Percentiles rank a stretch among this genome's conserved stretches.
Conservation (phyloP, 2,888 invertebrate genomes). For the Tenthredo amoena region DNA sequence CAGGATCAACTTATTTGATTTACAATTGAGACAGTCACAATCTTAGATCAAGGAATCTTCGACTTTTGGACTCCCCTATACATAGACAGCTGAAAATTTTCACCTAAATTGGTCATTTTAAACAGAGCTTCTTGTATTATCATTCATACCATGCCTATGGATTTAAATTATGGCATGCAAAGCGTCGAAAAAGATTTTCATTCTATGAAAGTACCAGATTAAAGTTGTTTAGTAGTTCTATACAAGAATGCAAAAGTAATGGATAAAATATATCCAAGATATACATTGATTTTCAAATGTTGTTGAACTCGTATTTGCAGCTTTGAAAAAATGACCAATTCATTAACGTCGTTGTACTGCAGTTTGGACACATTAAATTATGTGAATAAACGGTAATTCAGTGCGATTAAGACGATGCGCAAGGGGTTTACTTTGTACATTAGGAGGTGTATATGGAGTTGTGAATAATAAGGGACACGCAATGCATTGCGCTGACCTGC, state of each 20-base stretch:
- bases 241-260: slow-evolving; percentile 18
- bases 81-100: slow-evolving; percentile 15
- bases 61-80: slow-evolving; percentile 33
- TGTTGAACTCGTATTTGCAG: not conserved
- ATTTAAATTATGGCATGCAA: slow-evolving; percentile 25
- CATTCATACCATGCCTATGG: slow-evolving; percentile 9
- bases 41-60: not conserved
- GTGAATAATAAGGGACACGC: slow-evolving; percentile 60
- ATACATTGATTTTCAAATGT: not conserved
- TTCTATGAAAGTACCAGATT: slow-evolving; percentile 3
- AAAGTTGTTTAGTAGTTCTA: not conserved
- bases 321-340: slow-evolving; percentile 43
- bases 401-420: slow-evolving; percentile 54
- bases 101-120: slow-evolving; percentile 41
- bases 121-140: slow-evolving; percentile 13
- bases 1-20: not conserved
- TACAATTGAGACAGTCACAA: not conserved
- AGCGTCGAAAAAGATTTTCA: slow-evolving; percentile 4
- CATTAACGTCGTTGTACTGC: slow-evolving; percentile 9
- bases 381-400: slow-evolving; percentile 34
- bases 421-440: slow-evolving; percentile 49
- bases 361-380: slow-evolving; percentile 34
- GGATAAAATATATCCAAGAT: not conserved
- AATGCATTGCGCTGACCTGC: slow-evolving; percentile 86
- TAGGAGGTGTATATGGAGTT: slow-evolving; percentile 47